phyloP scores from a whole-genome alignment of 2,113 vertebrate genomes.

The Murina feae region DNA sequence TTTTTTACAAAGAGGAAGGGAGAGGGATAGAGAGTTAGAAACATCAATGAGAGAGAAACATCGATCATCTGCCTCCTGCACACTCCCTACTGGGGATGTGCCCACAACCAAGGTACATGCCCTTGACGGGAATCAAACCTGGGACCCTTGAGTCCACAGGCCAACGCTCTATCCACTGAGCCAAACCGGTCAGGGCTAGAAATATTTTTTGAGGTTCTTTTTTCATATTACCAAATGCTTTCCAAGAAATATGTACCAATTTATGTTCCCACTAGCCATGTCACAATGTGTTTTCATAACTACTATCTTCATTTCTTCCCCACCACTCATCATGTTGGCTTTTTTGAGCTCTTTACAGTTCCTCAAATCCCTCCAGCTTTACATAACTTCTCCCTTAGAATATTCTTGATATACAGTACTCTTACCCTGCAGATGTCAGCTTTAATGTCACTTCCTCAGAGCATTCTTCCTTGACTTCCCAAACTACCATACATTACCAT shows the following conservation, averaged over 20 bases:
- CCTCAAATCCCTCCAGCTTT: not conserved
- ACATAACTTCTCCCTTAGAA: not conserved
- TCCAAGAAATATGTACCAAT: not conserved
- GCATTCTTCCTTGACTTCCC: not conserved
- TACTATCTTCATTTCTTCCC: not conserved
- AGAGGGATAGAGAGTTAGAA: no score
- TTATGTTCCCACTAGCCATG: not conserved
- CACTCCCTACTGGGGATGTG: no score
- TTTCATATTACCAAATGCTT: not conserved
- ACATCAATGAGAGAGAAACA: no score
- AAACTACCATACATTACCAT: not conserved
- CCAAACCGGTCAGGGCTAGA: no score
- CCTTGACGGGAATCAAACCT: no score
- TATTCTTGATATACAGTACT: not conserved
- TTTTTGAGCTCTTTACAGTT: not conserved
- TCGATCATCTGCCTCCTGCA: no score
- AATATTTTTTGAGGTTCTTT: not conserved
- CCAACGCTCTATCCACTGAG: no score
- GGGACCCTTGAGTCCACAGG: no score
- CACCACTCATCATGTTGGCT: not conserved
- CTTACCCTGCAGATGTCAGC: not conserved
- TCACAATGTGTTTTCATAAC: not conserved
- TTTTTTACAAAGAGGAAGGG: no score
- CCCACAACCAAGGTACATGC: no score
- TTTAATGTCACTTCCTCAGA: not conserved